phyloP scores from a whole-genome alignment of 2,113 vertebrate genomes.

The Elephas maximus region DNA sequence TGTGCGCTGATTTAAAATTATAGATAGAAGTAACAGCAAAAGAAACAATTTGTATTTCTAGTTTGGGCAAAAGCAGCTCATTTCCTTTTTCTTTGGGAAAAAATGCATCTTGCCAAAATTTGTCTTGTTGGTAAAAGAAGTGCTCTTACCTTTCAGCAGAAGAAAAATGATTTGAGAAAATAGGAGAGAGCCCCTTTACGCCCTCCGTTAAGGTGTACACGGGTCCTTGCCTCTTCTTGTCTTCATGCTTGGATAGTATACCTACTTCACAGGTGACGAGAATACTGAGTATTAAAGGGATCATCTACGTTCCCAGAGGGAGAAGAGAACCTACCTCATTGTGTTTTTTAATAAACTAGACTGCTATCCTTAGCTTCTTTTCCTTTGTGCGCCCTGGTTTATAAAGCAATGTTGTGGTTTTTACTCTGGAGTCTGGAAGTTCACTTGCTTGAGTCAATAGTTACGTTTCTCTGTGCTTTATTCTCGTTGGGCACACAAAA shows the following conservation, averaged over 20 bases:
- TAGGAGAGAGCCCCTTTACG: background rate
- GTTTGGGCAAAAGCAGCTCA: background rate
- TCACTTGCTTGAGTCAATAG: background rate
- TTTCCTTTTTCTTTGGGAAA: slow-evolving; percentile 55
- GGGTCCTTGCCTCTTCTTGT: background rate
- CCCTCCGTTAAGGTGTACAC: background rate
- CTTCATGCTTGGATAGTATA: background rate
- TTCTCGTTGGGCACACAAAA: slow-evolving; percentile 38
- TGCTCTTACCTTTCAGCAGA: background rate
- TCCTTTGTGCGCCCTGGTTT: background rate
- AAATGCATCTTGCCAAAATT: slow-evolving; percentile 37
- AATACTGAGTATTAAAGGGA: background rate
- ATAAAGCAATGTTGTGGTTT: background rate
- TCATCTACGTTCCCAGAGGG: background rate
- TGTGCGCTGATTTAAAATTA: slow-evolving; percentile 44
- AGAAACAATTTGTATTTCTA: slow-evolving; percentile 49
- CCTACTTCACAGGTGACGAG: background rate
- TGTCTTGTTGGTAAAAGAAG: slow-evolving; percentile 39
- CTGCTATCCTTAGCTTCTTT: background rate
- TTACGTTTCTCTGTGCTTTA: slow-evolving; percentile 24
- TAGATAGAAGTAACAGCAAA: background rate
- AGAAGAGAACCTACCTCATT: background rate
- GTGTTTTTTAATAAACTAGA: background rate
- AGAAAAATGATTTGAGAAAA: slow-evolving; percentile 37
- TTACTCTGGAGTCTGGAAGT: background rate